phyloP scores from a whole-genome alignment of 2,797 vertebrate species.

The Poecilia velifera region DNA sequence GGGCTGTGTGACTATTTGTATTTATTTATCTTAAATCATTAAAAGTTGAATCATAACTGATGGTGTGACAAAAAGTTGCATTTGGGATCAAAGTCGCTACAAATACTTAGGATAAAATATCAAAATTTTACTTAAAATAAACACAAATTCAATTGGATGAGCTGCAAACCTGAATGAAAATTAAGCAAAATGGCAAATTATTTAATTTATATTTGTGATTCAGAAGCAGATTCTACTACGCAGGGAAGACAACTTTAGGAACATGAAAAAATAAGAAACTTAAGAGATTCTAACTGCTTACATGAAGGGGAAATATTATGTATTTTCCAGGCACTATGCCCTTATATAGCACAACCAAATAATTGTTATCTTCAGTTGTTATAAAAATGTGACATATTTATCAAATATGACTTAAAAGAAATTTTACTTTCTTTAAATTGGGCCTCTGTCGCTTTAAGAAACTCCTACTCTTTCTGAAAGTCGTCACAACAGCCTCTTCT shows the following conservation, averaged over 20 bases:
- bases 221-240: neutral
- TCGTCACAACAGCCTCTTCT: too few species aligned
- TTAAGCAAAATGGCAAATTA: neutral
- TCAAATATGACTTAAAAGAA: too few species aligned
- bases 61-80: neutral
- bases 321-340: too few species aligned
- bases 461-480: too few species aligned
- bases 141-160: neutral
- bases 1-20: neutral
- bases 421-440: too few species aligned
- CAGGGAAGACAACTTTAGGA: neutral
- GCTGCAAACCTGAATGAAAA: neutral
- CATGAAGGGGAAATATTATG: too few species aligned
- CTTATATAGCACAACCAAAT: too few species aligned
- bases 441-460: too few species aligned
- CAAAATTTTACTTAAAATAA: neutral
- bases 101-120: neutral
- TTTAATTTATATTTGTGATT: neutral
- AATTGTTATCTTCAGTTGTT: too few species aligned
- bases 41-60: neutral
- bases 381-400: too few species aligned
- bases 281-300: neutral
- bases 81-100: neutral
- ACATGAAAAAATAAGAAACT: neutral
- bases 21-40: neutral